Base-by-base conservation (phyloP, 2,113 vertebrate genomes). In the Accipiter cooperii region DNA sequence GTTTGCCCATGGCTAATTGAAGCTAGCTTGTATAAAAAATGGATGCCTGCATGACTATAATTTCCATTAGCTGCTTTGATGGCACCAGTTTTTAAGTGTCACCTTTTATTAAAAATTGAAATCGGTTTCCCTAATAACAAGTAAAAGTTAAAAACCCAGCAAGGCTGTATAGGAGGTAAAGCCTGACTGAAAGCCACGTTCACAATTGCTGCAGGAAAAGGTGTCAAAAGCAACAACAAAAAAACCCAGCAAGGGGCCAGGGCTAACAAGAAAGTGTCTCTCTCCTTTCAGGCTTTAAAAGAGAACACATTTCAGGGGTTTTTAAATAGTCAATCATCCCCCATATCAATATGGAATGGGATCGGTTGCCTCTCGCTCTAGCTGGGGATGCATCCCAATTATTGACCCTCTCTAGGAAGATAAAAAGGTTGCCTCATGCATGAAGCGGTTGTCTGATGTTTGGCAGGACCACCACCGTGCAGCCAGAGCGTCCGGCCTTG, bases 181-280 rank as follows among this genome's bases (percentile, higher is more conserved):
- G 55, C 38, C 65, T 55, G 75, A n/a, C 84, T 93, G 93, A 94
- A 96, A 90, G 90, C 79, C 87, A 95, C 84, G 79, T 91, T 79
- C 75, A 85, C 49, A 85, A 68, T 68, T 85, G 86, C 73, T 73
- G 46, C 74, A 52, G 83, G 78, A 84, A 89, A 79, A 96, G 92
- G 46, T 87, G 70, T 88, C 79, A 94, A 90, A 90, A 84, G 90
- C 87, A 94, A 52, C 74, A 90, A 87, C 71, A 89, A 64, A 46
- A 66, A 94, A 92, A 12, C 1, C 31, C 79, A 96, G 79, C 79
- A 66, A 84, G 83, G 83, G 52, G 83, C 74, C 64, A 78, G 33
- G 65, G 33, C 54, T 94, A 93, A 93, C 75, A 91, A 82, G 90
- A 85, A 93, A 60, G 38, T 11, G 5, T 44, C 54, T 88, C 73